Base-by-base conservation (phyloP, 2,113 vertebrate species). In the Alethe castanea region DNA sequence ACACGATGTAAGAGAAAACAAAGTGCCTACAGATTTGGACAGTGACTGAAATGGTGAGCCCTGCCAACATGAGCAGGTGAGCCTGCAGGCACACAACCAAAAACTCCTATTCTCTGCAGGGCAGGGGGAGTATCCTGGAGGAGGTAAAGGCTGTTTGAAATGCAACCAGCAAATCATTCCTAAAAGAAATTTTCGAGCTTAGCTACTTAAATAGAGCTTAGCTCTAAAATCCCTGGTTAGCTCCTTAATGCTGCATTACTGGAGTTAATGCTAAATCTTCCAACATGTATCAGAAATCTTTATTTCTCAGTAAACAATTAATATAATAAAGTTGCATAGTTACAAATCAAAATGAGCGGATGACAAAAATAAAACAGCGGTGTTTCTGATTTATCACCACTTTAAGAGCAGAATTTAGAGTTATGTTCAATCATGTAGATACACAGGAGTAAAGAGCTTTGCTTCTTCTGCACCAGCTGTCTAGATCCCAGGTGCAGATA, bases 201-300 rank as follows among this genome's bases (percentile, higher is more conserved):
- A 97, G 91, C 88, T 88, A 93, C 94, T 97, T 97, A 95, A 90
- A 83, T 62, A 83, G n/a, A 96, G 88, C 86, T 97, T 95, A 96
- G 77, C 23, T 90, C 42, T 42, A 72, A 94, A 96, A 97, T 92
- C 94, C 80, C 66, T 81, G 57, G 79, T 89, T 94, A 97, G 73
- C 76, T 91, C 53, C 93, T 95, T 97, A 97, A 93, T 91, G 57
- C 71, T 57, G 85, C 87, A 93, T 95, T 95, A 42, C 74, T 74
- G 65, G 76, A 91, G 77, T 86, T 90, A 78, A 92, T n/a, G 33
- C 81, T 82, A 82, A 96, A 90, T 90, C 90, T 95, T 82, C 45
- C 62, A 70, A 4, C 5, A 7, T 28, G 19, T 20, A 53, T 48
- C 52, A 90, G 40, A 66, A 89, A 59, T 29, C 18, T 35, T 91